Conservation (phyloP, 2,113 vertebrate species). For the Hoplias malabaricus region DNA sequence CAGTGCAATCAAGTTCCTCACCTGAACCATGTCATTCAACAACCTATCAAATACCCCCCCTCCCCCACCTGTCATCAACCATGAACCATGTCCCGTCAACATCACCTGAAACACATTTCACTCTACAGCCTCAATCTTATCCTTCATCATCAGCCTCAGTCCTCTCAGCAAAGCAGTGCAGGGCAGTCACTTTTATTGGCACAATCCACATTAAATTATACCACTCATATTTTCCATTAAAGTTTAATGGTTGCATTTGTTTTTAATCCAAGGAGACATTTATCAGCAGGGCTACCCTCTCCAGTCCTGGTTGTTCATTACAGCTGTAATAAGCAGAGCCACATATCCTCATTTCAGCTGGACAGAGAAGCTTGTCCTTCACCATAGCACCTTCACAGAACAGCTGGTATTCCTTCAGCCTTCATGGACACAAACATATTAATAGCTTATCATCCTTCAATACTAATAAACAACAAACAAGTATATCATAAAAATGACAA, state of each 20-base stretch:
- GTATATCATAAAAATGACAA: not conserved
- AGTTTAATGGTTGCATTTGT: not conserved
- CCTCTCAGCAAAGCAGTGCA: too few species aligned
- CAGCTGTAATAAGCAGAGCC: constrained; percentile 54
- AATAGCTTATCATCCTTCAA: not conserved
- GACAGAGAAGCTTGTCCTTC: not conserved
- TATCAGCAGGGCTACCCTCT: constrained; percentile 5
- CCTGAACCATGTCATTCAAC: not conserved
- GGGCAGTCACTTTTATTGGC: too few species aligned
- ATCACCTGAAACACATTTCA: too few species aligned
- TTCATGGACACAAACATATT: not conserved
- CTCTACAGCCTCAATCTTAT: too few species aligned
- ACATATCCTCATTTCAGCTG: constrained; percentile 55
- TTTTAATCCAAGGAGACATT: too few species aligned
- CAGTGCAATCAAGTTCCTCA: too few species aligned
- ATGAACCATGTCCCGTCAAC: too few species aligned
- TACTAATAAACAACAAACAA: not conserved
- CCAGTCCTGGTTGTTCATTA: constrained; percentile 1
- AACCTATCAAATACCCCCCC: too few species aligned
- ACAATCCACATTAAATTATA: not conserved
- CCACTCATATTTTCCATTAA: not conserved
- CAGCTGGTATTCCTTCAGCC: not conserved
- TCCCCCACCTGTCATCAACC: too few species aligned
- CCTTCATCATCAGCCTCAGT: too few species aligned
- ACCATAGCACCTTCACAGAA: not conserved